phyloP scores from a whole-genome alignment of 1,140 invertebrate genomes.

The Samia ricini region DNA sequence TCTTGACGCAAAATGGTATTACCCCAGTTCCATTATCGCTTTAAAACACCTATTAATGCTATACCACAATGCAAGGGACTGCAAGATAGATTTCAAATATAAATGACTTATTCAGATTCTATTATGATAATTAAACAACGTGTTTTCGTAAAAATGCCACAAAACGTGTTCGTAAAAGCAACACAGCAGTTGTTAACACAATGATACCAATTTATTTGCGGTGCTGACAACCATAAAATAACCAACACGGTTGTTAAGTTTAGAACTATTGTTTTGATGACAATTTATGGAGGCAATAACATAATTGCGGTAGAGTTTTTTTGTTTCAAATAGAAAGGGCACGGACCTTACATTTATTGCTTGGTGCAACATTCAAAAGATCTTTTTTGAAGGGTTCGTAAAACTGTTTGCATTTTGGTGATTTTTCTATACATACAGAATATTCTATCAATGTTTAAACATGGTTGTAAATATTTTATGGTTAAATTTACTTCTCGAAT shows the following conservation, averaged over 20 bases:
- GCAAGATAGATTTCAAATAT: too few relatives aligned
- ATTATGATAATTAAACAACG: not conserved
- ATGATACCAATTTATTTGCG: slow-evolving; percentile 36
- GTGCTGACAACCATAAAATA: slow-evolving; percentile 54
- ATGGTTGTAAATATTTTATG: not conserved
- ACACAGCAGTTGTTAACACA: not conserved
- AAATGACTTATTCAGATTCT: not conserved
- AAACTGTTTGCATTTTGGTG: not conserved
- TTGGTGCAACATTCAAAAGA: slow-evolving; percentile 29
- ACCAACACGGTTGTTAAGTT: slow-evolving; percentile 32
- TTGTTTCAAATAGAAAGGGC: slow-evolving; percentile 35
- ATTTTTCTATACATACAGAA: too few relatives aligned
- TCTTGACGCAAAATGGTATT: too few relatives aligned
- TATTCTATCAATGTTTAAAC: too few relatives aligned
- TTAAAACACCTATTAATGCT: too few relatives aligned
- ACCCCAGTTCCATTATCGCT: too few relatives aligned
- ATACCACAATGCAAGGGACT: too few relatives aligned
- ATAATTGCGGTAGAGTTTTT: slow-evolving; percentile 56
- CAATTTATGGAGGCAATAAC: slow-evolving; percentile 57
- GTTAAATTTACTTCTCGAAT: not conserved
- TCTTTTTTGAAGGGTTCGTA: not conserved
- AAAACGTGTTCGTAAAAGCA: not conserved
- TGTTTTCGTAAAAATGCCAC: not conserved
- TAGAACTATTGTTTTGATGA: slow-evolving; percentile 45
- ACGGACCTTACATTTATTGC: slow-evolving; percentile 40